These are phyloP conservation scores for Drosophila cardini DNA, from an alignment of 1,140 invertebrate genomes.

Conservation along the genomic window DNA sequence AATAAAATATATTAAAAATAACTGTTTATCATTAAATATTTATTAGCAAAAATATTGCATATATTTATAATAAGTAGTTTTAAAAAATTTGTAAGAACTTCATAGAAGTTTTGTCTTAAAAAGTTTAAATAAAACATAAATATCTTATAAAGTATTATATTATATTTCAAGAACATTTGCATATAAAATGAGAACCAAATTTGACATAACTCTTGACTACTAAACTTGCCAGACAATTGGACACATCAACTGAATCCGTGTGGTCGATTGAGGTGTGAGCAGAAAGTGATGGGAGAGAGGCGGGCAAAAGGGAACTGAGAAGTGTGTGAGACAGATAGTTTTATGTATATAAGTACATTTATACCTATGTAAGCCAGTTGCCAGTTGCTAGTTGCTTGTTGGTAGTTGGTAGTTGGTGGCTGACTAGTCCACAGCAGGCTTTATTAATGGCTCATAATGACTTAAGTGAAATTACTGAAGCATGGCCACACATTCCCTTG, in stretches of 20 bases:
- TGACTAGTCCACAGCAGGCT: slow-evolving; percentile 64
- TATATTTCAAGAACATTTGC: no score
- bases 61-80: no score
- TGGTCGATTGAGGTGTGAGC: slow-evolving; percentile 40
- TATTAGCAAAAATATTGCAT: not conserved
- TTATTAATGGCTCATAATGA: slow-evolving; percentile 83
- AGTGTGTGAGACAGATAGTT: slow-evolving; percentile 6
- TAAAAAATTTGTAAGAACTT: no score
- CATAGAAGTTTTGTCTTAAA: no score
- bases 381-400: slow-evolving; percentile 30
- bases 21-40: not conserved
- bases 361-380: slow-evolving; percentile 48
- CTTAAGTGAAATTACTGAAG: slow-evolving; percentile 84
- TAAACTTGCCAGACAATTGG: slow-evolving; percentile 42
- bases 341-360: slow-evolving; percentile 27
- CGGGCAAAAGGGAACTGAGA: not conserved
- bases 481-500: slow-evolving; percentile 51
- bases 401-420: slow-evolving; percentile 30
- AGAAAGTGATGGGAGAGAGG: not conserved
- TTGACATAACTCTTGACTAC: not conserved
- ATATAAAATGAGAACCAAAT: no score
- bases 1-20: not conserved
- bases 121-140: slow-evolving; percentile 1
- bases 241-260: slow-evolving; percentile 36
- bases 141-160: not conserved